Evolutionary conservation across 2,888 invertebrate genomes (phyloP).

Genomic region (Coenonympha glycerion): DNA sequence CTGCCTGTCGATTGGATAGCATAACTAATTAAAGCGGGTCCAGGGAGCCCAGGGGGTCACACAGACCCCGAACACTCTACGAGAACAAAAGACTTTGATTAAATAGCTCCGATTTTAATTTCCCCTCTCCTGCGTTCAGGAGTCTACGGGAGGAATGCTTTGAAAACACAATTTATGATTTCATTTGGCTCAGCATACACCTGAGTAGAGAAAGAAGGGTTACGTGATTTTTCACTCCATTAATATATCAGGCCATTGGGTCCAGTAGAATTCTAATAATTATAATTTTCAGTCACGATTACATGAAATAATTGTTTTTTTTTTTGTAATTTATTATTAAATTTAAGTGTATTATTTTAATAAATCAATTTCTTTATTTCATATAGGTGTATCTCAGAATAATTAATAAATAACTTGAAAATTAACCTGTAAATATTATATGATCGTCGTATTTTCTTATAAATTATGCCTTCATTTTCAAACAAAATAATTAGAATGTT

Average conservation of each 20-base stretch:
- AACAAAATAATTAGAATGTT: too few species aligned
- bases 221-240: background rate
- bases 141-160: constrained; percentile 18
- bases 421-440: too few species aligned
- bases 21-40: constrained; percentile 53
- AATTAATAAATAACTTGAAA: too few species aligned
- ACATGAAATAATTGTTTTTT: too few species aligned
- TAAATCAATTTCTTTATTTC: too few species aligned
- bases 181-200: constrained; percentile 12
- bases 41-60: constrained; percentile 32
- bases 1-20: constrained; percentile 58
- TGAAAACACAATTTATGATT: constrained; percentile 25
- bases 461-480: too few species aligned
- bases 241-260: background rate
- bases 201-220: background rate
- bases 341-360: too few species aligned
- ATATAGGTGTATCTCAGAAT: too few species aligned
- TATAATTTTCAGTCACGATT: too few species aligned
- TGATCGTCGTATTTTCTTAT: too few species aligned
- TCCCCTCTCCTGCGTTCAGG: constrained; percentile 25
- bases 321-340: too few species aligned
- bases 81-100: constrained; percentile 52
- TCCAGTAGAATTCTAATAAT: too few species aligned
- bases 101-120: constrained; percentile 50
- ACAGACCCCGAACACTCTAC: constrained; percentile 46